Evolutionary conservation across 2,888 invertebrate genomes (phyloP).

Genomic region (Torymus texanus): DNA sequence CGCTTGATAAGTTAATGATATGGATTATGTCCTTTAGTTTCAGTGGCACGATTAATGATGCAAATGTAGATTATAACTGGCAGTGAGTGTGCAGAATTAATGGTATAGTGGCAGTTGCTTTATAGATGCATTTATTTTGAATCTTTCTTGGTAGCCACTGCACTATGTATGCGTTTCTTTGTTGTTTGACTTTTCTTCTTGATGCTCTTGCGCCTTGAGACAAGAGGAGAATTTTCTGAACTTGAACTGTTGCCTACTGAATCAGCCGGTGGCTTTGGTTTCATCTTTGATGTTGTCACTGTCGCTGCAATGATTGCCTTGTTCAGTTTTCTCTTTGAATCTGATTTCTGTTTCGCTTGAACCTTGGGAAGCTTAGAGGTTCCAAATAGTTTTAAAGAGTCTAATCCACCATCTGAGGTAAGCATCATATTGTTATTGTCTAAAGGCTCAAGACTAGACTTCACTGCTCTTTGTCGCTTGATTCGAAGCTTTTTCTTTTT

Average conservation of each 20-base stretch:
- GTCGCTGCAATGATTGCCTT: constrained; percentile 79
- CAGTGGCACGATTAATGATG: constrained; percentile 42
- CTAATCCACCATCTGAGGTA: constrained; percentile 62
- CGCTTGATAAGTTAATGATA: constrained; percentile 34
- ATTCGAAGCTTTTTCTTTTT: constrained; percentile 67
- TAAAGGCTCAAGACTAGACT: constrained; percentile 57
- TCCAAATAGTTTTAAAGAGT: constrained; percentile 66
- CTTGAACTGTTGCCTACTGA: constrained; percentile 65
- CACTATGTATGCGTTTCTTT: constrained; percentile 65
- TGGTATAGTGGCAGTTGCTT: too few species aligned
- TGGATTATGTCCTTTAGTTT: constrained; percentile 23
- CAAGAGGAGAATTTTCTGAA: constrained; percentile 63
- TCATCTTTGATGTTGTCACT: constrained; percentile 59
- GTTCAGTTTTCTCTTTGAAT: constrained; percentile 76
- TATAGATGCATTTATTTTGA: constrained; percentile 32
- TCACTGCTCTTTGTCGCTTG: constrained; percentile 65
- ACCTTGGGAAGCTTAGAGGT: constrained; percentile 63
- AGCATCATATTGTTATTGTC: constrained; percentile 54
- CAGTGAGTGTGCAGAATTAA: constrained; percentile 27
- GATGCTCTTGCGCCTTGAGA: constrained; percentile 43
- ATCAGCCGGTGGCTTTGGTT: constrained; percentile 58
- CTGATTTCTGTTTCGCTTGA: constrained; percentile 66
- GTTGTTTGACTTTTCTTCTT: constrained; percentile 58
- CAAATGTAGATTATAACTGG: not conserved
- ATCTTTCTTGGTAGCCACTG: constrained; percentile 50